phyloP scores from a whole-genome alignment of 1,140 invertebrate genomes.

The Ceratina australensis region DNA sequence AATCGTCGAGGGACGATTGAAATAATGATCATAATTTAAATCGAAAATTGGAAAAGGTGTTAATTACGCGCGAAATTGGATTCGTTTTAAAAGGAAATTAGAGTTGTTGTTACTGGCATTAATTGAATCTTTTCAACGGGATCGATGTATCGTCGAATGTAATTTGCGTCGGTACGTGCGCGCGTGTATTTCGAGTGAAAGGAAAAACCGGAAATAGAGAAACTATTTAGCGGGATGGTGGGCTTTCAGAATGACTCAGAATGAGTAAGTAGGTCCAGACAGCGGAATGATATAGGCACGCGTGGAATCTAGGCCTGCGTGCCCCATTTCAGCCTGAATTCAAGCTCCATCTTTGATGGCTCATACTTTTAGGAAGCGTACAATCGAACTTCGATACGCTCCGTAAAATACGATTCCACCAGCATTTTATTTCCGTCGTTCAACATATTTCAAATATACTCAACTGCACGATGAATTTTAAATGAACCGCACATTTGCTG shows the following conservation, averaged over 20 bases:
- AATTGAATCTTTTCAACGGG: slow-evolving; percentile 16
- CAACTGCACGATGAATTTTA: no score
- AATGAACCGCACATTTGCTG: no score
- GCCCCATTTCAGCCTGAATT: slow-evolving; percentile 41
- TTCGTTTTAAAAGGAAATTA: no score
- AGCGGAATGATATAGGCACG: slow-evolving; percentile 24
- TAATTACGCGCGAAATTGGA: no score
- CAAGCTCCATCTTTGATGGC: slow-evolving; percentile 28
- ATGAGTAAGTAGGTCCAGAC: slow-evolving; percentile 24
- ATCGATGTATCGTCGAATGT: slow-evolving; percentile 14
- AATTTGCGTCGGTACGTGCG: slow-evolving; percentile 28
- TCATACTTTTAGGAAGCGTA: slow-evolving; percentile 17
- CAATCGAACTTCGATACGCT: slow-evolving; percentile 15
- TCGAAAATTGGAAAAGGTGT: no score
- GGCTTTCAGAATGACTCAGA: slow-evolving; percentile 27
- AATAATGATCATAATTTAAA: no score
- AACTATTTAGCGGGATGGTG: slow-evolving; percentile 10
- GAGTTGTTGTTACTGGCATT: no score
- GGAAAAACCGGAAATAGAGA: slow-evolving; percentile 38
- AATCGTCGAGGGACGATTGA: no score
- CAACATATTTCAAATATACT: background rate
- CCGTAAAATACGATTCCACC: background rate
- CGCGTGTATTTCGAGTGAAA: slow-evolving; percentile 38
- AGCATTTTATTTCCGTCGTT: background rate
- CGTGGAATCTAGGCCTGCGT: slow-evolving; percentile 39